Conservation (phyloP, 2,888 invertebrate genomes). For the Agrochola circellaris region DNA sequence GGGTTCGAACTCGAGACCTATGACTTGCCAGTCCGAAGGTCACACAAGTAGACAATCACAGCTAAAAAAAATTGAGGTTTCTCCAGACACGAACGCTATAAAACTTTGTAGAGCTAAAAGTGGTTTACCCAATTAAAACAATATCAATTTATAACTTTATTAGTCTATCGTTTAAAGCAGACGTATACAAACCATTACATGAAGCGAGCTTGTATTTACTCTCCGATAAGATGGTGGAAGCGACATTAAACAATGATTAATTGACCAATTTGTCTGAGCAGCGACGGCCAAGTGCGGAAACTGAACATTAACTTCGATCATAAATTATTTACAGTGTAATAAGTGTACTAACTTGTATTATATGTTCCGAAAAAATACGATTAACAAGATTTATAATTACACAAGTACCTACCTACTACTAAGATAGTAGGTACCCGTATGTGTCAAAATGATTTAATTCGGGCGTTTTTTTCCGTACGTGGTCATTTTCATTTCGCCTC, state of each 20-base stretch:
- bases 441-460: too few relatives aligned
- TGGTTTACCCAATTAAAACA: conserved; percentile 31
- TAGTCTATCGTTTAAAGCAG: conserved; percentile 44
- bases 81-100: too few relatives aligned
- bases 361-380: conserved; percentile 37
- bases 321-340: conserved; percentile 63
- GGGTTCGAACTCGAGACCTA: too few relatives aligned
- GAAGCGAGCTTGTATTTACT: conserved; percentile 62
- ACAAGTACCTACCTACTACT: neutral
- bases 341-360: conserved; percentile 39
- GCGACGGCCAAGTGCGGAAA: conserved; percentile 67
- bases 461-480: too few relatives aligned
- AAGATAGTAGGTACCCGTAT: too few relatives aligned
- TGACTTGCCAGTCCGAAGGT: too few relatives aligned
- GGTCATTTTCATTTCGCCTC: neutral
- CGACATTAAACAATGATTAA: conserved; percentile 83
- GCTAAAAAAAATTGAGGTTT: too few relatives aligned
- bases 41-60: too few relatives aligned
- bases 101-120: neutral
- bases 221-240: conserved; percentile 70
- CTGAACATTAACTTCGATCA: conserved; percentile 64
- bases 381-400: conserved; percentile 27
- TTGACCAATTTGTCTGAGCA: conserved; percentile 78
- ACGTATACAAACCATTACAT: conserved; percentile 63
- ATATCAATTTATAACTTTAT: conserved; percentile 21